Percentiles rank a stretch among this genome's conserved stretches.
Evolutionary conservation across 2,113 vertebrate genomes (phyloP).

Genomic region (Numida meleagris): DNA sequence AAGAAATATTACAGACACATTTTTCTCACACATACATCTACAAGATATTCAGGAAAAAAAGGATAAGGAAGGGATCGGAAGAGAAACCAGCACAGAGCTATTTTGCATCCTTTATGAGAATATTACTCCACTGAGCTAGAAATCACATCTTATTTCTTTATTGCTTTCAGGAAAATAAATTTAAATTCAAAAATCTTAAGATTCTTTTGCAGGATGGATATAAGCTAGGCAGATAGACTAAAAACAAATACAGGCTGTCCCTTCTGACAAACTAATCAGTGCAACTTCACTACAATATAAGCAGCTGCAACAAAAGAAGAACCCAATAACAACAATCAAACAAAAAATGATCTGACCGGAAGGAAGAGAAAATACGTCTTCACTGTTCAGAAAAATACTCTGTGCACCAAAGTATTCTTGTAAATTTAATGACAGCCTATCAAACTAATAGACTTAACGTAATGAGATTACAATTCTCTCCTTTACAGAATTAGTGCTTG

Average conservation of each 20-base stretch:
- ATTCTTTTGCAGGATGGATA: not conserved
- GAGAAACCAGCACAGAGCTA: not conserved
- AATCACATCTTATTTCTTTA: not conserved
- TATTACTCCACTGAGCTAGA: not conserved
- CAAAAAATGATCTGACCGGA: not conserved
- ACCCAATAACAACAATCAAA: not conserved
- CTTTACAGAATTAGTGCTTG: not conserved
- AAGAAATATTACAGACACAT: not conserved
- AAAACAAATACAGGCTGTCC: not conserved
- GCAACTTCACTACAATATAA: not conserved
- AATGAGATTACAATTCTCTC: not conserved
- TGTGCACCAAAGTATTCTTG: not conserved
- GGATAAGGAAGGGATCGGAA: not conserved
- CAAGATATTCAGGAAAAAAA: not conserved
- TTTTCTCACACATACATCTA: not conserved
- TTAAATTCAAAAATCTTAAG: not conserved
- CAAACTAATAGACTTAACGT: not conserved
- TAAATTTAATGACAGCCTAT: not conserved
- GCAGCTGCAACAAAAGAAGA: not conserved
- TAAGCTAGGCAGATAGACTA: not conserved
- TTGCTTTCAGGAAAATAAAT: not conserved
- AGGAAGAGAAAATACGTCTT: not conserved
- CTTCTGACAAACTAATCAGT: rapidly evolving
- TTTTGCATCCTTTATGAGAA: not conserved
- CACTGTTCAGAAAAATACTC: not conserved